Percentiles rank a stretch among this genome's conserved stretches.
Evolutionary conservation across 1,140 invertebrate genomes (phyloP).

Genomic region (Oppia nitens): DNA sequence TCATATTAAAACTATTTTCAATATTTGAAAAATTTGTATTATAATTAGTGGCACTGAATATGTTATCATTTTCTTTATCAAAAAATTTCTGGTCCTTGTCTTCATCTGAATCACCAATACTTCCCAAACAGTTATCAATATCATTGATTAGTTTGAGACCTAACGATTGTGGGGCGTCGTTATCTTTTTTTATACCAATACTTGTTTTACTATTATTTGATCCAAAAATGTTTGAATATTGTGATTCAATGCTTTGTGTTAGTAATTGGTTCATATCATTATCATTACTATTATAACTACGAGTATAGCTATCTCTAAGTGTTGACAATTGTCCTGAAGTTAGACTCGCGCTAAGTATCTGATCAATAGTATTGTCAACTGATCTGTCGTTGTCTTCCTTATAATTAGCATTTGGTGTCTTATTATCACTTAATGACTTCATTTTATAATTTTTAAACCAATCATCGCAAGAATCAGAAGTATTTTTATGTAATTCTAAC

Average conservation of each 20-base stretch:
- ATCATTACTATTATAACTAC: too few relatives aligned
- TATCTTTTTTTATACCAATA: background rate
- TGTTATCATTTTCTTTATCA: background rate
- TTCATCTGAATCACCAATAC: background rate
- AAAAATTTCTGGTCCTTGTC: background rate
- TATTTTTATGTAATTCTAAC: background rate
- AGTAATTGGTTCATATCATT: too few relatives aligned
- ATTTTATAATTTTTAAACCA: too few relatives aligned
- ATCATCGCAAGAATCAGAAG: background rate
- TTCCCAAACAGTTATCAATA: background rate
- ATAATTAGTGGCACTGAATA: background rate
- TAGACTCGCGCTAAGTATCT: background rate
- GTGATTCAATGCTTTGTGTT: too few relatives aligned
- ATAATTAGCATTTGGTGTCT: constrained; percentile 8
- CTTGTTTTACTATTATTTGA: background rate
- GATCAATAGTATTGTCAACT: constrained; percentile 7
- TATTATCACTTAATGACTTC: background rate
- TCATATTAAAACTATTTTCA: too few relatives aligned
- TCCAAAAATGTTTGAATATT: background rate
- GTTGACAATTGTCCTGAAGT: background rate
- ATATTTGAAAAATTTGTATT: too few relatives aligned
- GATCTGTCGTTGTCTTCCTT: background rate
- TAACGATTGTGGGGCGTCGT: background rate
- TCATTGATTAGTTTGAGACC: background rate
- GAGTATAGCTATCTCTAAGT: background rate